Conservation (phyloP, 2,888 invertebrate species). For the Hypselothyrea guttata region DNA sequence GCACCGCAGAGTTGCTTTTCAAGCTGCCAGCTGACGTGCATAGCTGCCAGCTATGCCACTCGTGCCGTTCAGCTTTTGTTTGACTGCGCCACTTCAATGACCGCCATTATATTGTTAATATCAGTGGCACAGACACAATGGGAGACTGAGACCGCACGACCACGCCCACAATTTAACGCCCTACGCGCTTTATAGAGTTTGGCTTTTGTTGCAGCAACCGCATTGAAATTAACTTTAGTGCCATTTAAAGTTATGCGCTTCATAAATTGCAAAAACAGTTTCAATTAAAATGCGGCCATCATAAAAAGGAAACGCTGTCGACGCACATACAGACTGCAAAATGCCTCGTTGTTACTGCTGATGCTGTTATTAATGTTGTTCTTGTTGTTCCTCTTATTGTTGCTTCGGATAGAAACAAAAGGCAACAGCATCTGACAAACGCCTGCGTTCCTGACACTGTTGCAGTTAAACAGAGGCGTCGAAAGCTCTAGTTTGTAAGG, state of each 20-base stretch:
- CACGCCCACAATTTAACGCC: conserved; percentile 21
- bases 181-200: conserved; percentile 35
- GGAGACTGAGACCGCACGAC: conserved; percentile 15
- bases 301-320: conserved; percentile 76
- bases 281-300: conserved; percentile 76
- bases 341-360: conserved; percentile 39
- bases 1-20: conserved; percentile 38
- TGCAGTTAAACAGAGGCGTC: conserved; percentile 32
- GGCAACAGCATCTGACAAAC: conserved; percentile 44
- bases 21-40: conserved; percentile 18
- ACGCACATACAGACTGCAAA: conserved; percentile 62
- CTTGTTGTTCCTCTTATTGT: conserved; percentile 26
- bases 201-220: conserved; percentile 67
- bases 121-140: conserved; percentile 31
- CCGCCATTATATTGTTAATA: conserved; percentile 55
- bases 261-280: conserved; percentile 75
- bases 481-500: background rate
- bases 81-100: conserved; percentile 35
- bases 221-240: conserved; percentile 76
- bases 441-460: conserved; percentile 41
- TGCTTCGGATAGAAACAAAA: conserved; percentile 39
- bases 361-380: conserved; percentile 24
- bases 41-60: conserved; percentile 24
- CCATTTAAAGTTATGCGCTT: conserved; percentile 77
- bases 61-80: conserved; percentile 51